phyloP scores from a whole-genome alignment of 2,888 invertebrate species.

The Eupithecia vulgata region DNA sequence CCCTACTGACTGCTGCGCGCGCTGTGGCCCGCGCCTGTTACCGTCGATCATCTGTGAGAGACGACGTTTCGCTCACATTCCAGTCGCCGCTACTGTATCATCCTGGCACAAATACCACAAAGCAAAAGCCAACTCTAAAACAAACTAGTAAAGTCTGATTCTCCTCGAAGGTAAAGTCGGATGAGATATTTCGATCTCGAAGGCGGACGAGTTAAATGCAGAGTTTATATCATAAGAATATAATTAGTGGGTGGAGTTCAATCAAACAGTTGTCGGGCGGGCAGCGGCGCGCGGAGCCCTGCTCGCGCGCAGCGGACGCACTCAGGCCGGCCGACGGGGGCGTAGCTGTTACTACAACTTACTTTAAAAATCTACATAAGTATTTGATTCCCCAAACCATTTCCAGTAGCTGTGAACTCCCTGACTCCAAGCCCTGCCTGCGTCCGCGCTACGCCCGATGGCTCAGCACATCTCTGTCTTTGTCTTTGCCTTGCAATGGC shows the following conservation, averaged over 20 bases:
- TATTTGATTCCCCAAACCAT: neutral
- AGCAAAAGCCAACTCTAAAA: conserved; percentile 17
- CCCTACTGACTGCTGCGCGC: conserved; percentile 14
- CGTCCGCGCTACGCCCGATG: neutral
- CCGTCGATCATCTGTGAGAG: conserved; percentile 43
- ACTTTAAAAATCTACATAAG: too few relatives aligned
- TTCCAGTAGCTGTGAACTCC: neutral
- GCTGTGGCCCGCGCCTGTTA: conserved; percentile 40
- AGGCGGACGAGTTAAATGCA: conserved; percentile 66
- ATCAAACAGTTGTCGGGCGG: conserved; percentile 69
- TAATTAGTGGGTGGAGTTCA: conserved; percentile 83
- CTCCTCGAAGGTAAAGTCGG: neutral
- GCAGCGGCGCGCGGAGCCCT: conserved; percentile 37
- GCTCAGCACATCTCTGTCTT: conserved; percentile 13
- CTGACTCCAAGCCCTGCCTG: too few relatives aligned
- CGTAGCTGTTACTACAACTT: too few relatives aligned
- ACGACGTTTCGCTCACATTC: conserved; percentile 48
- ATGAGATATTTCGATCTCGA: conserved; percentile 40
- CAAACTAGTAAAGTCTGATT: neutral
- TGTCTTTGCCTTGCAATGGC: conserved; percentile 20
- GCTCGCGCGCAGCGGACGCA: conserved; percentile 33
- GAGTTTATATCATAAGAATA: conserved; percentile 82
- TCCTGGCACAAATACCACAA: conserved; percentile 18
- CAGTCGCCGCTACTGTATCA: conserved; percentile 45
- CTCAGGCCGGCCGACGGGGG: conserved; percentile 4